These are phyloP conservation scores for Thamnophis sirtalis DNA, from an alignment of 2,113 vertebrate genomes.

Conservation along the genomic window DNA sequence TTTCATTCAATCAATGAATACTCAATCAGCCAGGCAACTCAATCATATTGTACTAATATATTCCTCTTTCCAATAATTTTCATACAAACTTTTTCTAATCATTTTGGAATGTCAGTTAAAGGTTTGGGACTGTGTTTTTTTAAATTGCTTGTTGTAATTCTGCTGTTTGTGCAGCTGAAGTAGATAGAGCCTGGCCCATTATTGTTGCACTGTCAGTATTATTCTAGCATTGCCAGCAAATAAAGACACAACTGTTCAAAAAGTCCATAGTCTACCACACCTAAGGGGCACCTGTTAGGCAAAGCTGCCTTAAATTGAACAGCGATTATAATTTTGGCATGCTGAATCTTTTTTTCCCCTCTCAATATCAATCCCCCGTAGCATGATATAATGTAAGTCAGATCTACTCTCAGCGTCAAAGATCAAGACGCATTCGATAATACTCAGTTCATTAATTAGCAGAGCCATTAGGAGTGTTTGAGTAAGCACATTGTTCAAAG, in stretches of 20 bases:
- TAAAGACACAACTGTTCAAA: neutral
- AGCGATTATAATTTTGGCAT: conserved; percentile 39
- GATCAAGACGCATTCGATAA: conserved; percentile 32
- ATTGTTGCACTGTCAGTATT: conserved; percentile 18
- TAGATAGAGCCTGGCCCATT: conserved; percentile 36
- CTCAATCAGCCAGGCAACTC: neutral
- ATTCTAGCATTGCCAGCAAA: neutral
- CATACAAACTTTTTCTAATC: conserved; percentile 27
- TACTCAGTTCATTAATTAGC: conserved; percentile 41
- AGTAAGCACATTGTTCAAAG: conserved; percentile 33
- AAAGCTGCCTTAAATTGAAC: conserved; percentile 12
- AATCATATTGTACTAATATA: conserved; percentile 24
- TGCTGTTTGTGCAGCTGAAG: conserved; percentile 23
- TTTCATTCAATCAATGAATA: neutral
- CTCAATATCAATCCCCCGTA: conserved; percentile 37
- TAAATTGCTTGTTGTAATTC: conserved; percentile 22
- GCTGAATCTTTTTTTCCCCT: conserved; percentile 41
- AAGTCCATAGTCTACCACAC: neutral
- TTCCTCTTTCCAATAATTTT: conserved; percentile 36
- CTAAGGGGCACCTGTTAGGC: neutral
- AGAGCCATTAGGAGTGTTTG: conserved; percentile 36
- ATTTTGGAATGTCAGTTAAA: conserved; percentile 38
- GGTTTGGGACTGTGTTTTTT: neutral
- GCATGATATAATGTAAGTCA: conserved; percentile 45
- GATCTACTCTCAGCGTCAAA: conserved; percentile 16